These are phyloP conservation scores for Ormyrus labotus DNA, from an alignment of 2,888 invertebrate species.

Conservation along the genomic window DNA sequence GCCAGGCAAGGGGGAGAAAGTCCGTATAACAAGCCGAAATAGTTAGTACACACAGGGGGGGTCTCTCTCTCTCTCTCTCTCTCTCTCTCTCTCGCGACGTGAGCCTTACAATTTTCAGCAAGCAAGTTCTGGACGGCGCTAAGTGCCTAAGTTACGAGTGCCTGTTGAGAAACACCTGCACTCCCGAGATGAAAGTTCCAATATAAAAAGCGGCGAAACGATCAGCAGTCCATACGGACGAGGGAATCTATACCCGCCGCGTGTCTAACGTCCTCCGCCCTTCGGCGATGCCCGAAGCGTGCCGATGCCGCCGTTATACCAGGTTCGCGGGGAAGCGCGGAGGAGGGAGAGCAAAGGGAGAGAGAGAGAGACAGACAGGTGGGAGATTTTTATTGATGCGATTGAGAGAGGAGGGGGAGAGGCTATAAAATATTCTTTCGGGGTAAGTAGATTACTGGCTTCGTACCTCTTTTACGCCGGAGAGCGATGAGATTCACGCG, in stretches of 20 bases:
- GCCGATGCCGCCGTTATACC: background rate
- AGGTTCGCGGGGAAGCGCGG: background rate
- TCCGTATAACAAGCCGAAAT: conserved; percentile 13
- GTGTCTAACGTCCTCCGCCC: no score
- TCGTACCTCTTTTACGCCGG: conserved; percentile 34
- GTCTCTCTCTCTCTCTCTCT: no score
- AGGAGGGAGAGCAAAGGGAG: background rate
- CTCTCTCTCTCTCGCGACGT: no score
- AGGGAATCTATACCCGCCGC: no score
- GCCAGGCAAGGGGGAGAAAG: background rate
- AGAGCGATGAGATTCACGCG: conserved; percentile 27
- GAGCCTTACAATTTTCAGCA: conserved; percentile 23
- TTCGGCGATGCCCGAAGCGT: background rate
- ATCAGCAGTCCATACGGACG: background rate
- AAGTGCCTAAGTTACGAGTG: conserved; percentile 29
- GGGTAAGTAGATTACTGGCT: conserved; percentile 45
- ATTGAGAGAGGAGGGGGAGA: conserved; percentile 1
- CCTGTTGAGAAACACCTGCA: conserved; percentile 29
- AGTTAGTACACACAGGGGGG: background rate
- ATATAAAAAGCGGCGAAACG: conserved; percentile 10
- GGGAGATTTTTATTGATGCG: background rate
- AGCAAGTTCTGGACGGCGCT: background rate
- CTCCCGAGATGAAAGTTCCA: conserved; percentile 22
- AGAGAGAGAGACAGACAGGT: background rate
- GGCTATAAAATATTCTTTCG: conserved; percentile 51